Evolutionary conservation across 2,888 invertebrate species (phyloP).

Genomic region (Polymixis flavicincta): DNA sequence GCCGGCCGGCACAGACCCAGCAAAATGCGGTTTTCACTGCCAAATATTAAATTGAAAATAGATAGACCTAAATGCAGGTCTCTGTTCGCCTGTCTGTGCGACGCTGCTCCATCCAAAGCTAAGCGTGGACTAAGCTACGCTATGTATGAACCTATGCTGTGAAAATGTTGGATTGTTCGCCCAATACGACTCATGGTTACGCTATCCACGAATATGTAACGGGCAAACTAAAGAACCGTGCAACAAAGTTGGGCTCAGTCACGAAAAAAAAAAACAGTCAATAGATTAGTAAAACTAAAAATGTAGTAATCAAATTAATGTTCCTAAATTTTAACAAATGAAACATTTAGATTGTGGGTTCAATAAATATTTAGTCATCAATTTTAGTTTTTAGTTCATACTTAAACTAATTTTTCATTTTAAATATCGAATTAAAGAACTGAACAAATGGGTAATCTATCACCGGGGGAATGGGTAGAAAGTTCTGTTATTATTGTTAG

Average conservation of each 20-base stretch:
- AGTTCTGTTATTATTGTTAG: no score
- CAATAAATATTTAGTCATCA: no score
- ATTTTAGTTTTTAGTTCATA: not conserved
- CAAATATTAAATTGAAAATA: constrained; percentile 1
- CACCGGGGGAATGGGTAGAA: not conserved
- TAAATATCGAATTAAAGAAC: not conserved
- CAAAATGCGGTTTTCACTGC: not conserved
- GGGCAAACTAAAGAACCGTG: not conserved
- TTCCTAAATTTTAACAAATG: no score
- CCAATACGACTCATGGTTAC: no score
- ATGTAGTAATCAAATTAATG: not conserved
- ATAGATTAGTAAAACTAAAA: not conserved
- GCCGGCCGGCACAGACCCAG: not conserved
- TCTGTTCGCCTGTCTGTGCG: not conserved
- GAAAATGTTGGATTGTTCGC: no score
- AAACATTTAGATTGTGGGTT: not conserved
- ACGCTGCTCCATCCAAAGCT: not conserved
- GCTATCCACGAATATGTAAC: not conserved
- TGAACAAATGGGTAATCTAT: not conserved
- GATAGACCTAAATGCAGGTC: no score
- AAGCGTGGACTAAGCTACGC: no score
- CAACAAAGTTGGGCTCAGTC: not conserved
- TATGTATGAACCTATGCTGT: no score
- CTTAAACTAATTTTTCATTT: not conserved
- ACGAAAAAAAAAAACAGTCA: not conserved